Evolutionary conservation across 2,888 invertebrate genomes (phyloP).

Genomic region (Rhimphoctona megacephalus): DNA sequence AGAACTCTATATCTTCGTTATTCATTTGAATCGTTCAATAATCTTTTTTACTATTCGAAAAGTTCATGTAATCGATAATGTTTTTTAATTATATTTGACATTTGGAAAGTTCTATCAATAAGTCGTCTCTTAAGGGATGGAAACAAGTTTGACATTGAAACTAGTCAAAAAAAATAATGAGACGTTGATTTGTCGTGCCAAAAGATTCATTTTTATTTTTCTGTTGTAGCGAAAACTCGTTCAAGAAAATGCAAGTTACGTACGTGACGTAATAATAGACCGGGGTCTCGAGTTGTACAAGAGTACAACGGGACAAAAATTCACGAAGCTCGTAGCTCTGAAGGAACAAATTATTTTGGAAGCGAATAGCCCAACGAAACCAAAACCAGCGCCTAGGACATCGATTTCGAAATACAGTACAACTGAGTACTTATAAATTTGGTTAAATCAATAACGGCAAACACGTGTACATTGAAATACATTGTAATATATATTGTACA

Average conservation of each 20-base stretch:
- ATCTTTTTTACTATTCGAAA: no score
- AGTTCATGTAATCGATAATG: no score
- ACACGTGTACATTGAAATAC: conserved; percentile 29
- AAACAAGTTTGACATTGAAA: no score
- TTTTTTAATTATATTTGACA: no score
- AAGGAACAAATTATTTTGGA: conserved; percentile 87
- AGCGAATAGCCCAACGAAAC: conserved; percentile 86
- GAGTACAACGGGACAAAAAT: conserved; percentile 79
- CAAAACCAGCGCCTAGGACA: conserved; percentile 86
- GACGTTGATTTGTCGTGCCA: background rate
- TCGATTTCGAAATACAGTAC: conserved; percentile 90
- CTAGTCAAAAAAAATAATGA: no score
- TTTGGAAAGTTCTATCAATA: no score
- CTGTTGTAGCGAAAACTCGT: conserved; percentile 88
- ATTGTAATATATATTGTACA: conserved; percentile 76
- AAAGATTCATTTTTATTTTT: conserved; percentile 67
- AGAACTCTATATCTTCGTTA: no score
- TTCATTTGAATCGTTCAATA: no score
- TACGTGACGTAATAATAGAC: conserved; percentile 86
- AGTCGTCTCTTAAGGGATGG: no score
- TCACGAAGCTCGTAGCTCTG: conserved; percentile 77
- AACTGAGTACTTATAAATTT: conserved; percentile 86
- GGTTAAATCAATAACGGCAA: conserved; percentile 24
- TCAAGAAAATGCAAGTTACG: conserved; percentile 89
- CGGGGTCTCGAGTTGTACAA: conserved; percentile 82